These are phyloP conservation scores for Protodeltote pygarga DNA, from an alignment of 2,888 invertebrate genomes.

Conservation along the genomic window DNA sequence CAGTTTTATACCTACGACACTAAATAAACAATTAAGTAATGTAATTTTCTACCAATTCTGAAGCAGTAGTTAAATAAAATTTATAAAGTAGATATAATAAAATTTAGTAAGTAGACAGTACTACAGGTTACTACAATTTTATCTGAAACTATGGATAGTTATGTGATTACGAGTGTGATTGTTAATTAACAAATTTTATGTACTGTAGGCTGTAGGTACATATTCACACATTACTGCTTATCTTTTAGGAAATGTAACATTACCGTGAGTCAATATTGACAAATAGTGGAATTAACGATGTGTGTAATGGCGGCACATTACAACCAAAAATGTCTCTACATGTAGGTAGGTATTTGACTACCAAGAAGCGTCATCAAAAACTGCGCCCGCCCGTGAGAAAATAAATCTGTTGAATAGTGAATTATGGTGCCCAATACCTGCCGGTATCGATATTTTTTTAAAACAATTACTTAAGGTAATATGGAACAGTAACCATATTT, in stretches of 20 bases:
- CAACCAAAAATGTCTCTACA: constrained; percentile 46
- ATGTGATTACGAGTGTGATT: neutral
- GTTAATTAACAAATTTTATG: no score
- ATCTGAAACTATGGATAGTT: no score
- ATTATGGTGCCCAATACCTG: constrained; percentile 35
- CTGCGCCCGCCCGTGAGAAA: constrained; percentile 58
- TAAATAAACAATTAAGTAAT: no score
- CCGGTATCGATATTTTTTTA: constrained; percentile 24
- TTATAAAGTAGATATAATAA: no score
- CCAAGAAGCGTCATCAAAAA: constrained; percentile 56
- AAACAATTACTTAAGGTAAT: constrained; percentile 23
- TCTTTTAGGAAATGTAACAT: constrained; percentile 20
- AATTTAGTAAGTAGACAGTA: no score
- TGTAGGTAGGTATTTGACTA: constrained; percentile 54
- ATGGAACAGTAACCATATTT: constrained; percentile 14
- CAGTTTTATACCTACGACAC: no score
- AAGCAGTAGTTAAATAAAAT: no score
- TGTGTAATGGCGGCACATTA: constrained; percentile 42
- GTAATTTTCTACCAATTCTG: no score
- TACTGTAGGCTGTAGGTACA: no score
- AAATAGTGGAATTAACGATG: constrained; percentile 30
- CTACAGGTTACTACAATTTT: no score
- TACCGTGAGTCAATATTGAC: constrained; percentile 42
- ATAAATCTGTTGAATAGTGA: constrained; percentile 47
- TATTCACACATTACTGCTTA: constrained; percentile 4